These are phyloP conservation scores for Natator depressus DNA, from an alignment of 2,113 vertebrate species.

Conservation along the genomic window DNA sequence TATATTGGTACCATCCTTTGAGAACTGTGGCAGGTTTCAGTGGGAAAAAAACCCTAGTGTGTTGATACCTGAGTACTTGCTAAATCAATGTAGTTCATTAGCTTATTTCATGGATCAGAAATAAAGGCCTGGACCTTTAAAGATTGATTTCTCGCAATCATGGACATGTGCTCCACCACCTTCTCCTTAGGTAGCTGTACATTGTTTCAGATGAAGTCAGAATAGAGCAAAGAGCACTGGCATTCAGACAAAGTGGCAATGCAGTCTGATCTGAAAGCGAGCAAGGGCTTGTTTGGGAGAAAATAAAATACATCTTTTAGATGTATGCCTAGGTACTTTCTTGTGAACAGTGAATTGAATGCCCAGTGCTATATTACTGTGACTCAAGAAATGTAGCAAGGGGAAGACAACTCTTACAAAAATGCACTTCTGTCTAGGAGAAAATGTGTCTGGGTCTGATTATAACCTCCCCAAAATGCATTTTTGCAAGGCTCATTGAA, in stretches of 20 bases:
- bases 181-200: background rate
- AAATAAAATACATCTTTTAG: background rate
- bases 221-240: background rate
- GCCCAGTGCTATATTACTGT: fast-evolving
- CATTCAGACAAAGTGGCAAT: background rate
- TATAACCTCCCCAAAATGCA: background rate
- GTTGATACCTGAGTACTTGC: constrained; percentile 45
- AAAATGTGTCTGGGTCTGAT: background rate
- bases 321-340: background rate
- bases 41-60: constrained; percentile 34
- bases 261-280: background rate
- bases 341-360: background rate
- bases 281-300: background rate
- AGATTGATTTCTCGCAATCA: background rate
- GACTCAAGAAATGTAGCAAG: background rate
- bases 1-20: constrained; percentile 43
- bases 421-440: background rate
- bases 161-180: fast-evolving
- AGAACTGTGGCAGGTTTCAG: constrained; percentile 22
- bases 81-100: constrained; percentile 54
- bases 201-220: background rate
- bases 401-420: background rate
- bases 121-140: background rate
- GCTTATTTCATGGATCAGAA: constrained; percentile 41
- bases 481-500: background rate